These are phyloP conservation scores for Muricea muricata DNA, from an alignment of 92 coral and sea anemone genomes.

Conservation along the genomic window DNA sequence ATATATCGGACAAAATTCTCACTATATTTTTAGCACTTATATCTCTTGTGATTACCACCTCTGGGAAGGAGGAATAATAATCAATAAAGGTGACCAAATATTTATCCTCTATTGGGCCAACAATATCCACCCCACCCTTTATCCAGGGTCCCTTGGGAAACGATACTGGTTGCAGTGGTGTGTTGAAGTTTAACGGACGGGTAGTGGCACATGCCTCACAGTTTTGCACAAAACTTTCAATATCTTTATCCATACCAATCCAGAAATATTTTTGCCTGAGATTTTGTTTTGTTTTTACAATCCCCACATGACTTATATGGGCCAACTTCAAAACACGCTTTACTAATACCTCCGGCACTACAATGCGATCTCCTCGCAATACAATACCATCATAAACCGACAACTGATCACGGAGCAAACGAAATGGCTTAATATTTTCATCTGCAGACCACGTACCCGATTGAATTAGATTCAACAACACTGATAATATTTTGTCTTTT, in stretches of 20 bases:
- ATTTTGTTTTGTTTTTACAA: conserved; percentile 61
- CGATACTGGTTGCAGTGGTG: conserved; percentile 41
- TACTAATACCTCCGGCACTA: conserved; percentile 51
- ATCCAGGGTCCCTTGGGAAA: conserved; percentile 65
- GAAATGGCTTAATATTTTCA: background rate
- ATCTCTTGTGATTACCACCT: conserved; percentile 29
- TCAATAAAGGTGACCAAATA: conserved; percentile 55
- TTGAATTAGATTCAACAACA: conserved; percentile 6
- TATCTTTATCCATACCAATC: conserved; percentile 67
- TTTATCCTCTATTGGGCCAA: conserved; percentile 61
- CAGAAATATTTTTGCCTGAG: conserved; percentile 57
- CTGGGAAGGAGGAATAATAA: conserved; percentile 63
- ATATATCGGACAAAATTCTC: conserved; percentile 47
- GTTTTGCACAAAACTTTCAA: conserved; percentile 48
- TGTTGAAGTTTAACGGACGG: conserved; percentile 51
- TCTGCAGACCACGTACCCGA: background rate
- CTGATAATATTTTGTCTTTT: background rate
- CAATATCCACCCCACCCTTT: conserved; percentile 64
- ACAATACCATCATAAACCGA: conserved; percentile 50
- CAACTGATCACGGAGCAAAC: conserved; percentile 15
- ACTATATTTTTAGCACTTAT: conserved; percentile 52
- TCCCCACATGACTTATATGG: conserved; percentile 61
- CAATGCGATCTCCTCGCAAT: conserved; percentile 60
- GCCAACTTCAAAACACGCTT: conserved; percentile 45
- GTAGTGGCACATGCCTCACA: conserved; percentile 54